Percentiles rank a stretch among this genome's conserved stretches.
Evolutionary conservation across 1,140 invertebrate genomes (phyloP).

Genomic region (Sinella curviseta): DNA sequence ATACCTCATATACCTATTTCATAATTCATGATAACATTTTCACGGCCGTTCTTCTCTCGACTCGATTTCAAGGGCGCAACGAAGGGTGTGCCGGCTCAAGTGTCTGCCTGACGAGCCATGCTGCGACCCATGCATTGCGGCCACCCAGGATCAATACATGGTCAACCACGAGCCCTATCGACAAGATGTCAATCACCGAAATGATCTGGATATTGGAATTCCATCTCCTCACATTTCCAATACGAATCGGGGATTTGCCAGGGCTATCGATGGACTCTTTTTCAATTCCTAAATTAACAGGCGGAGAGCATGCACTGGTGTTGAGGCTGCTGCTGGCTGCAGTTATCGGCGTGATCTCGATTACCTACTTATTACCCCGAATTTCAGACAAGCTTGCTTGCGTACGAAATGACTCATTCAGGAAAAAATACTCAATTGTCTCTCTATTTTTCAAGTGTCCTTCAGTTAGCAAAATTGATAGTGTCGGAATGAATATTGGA

Average conservation of each 20-base stretch:
- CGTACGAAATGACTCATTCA: no score
- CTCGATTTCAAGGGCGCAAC: constrained; percentile 34
- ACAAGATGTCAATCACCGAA: constrained; percentile 40
- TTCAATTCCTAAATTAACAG: constrained; percentile 46
- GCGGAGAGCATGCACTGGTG: not conserved
- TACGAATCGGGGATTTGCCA: constrained; percentile 43
- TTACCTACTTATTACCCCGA: not conserved
- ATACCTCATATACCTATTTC: no score
- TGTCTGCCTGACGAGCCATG: constrained; percentile 44
- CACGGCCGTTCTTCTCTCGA: not conserved
- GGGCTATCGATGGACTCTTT: constrained; percentile 37
- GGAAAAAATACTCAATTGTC: no score
- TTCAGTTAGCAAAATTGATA: no score
- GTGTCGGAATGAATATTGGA: no score
- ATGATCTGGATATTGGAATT: constrained; percentile 29
- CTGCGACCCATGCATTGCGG: constrained; percentile 15
- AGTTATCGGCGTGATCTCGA: not conserved
- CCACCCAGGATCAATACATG: constrained; percentile 32
- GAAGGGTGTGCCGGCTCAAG: constrained; percentile 36
- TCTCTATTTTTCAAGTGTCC: no score
- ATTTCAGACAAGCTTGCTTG: no score
- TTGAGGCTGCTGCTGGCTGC: no score
- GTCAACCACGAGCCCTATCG: constrained; percentile 42
- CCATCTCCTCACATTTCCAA: constrained; percentile 44
- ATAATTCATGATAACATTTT: no score